Conservation (phyloP, 2,113 vertebrate species). For the Acrocephalus arundinaceus region DNA sequence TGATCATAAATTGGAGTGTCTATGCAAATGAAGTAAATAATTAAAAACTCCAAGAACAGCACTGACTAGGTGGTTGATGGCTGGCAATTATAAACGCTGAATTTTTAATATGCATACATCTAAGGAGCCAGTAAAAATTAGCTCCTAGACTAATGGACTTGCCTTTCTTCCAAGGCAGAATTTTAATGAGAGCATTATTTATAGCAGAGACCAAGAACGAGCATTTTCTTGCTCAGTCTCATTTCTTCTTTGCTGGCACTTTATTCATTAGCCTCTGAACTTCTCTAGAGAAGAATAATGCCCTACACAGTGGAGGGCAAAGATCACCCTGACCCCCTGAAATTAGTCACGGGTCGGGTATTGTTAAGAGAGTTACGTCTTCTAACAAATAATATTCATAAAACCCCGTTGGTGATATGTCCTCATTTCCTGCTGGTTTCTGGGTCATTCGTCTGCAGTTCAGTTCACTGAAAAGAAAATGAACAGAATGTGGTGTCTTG, state of each 20-base stretch:
- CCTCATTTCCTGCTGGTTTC: slow-evolving; percentile 35
- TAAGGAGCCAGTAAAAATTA: slow-evolving; percentile 82
- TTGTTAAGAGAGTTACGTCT: slow-evolving; percentile 18
- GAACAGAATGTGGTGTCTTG: not conserved
- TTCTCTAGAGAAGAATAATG: slow-evolving; percentile 66
- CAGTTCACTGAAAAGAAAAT: not conserved
- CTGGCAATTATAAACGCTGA: slow-evolving; percentile 83
- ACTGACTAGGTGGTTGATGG: slow-evolving; percentile 82
- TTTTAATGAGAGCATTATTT: slow-evolving; percentile 84
- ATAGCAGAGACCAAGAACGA: slow-evolving; percentile 71
- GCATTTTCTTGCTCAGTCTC: slow-evolving; percentile 69
- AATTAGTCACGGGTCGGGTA: slow-evolving; percentile 57
- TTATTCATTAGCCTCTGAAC: slow-evolving; percentile 76
- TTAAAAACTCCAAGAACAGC: slow-evolving; percentile 81
- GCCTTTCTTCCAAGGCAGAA: slow-evolving; percentile 79
- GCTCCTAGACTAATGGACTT: slow-evolving; percentile 81
- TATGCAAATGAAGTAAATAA: slow-evolving; percentile 87
- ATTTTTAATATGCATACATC: slow-evolving; percentile 83
- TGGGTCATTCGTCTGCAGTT: slow-evolving; percentile 37
- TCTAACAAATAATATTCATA: slow-evolving; percentile 48
- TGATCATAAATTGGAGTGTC: slow-evolving; percentile 80
- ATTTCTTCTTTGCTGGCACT: slow-evolving; percentile 69
- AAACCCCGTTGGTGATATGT: not conserved
- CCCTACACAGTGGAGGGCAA: slow-evolving; percentile 58
- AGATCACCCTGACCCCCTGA: slow-evolving; percentile 64